These are phyloP conservation scores for Aphis craccivora DNA, from an alignment of 1,140 invertebrate genomes.

Conservation along the genomic window DNA sequence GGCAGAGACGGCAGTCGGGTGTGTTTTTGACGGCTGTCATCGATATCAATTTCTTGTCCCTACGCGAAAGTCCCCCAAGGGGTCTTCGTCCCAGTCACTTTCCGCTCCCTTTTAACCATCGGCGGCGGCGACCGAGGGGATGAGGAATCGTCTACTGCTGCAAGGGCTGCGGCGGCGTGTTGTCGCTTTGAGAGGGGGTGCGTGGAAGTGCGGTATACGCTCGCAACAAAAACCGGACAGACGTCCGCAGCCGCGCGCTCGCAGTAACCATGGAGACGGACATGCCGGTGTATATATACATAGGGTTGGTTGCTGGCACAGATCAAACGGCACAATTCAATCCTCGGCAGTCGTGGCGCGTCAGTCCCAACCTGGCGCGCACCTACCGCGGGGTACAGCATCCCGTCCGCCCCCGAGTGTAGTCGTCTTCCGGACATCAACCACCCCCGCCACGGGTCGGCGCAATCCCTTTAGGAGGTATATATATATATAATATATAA, in stretches of 20 bases:
- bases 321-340: conserved; percentile 46
- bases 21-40: conserved; percentile 57
- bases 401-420: not conserved
- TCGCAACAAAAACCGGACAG: conserved; percentile 46
- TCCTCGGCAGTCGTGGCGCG: not conserved
- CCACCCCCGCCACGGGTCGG: too few relatives aligned
- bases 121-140: not conserved
- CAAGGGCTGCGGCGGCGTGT: not conserved
- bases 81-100: not conserved
- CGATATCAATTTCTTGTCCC: conserved; percentile 56
- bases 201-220: not conserved
- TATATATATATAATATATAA: not conserved
- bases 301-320: conserved; percentile 32
- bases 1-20: not conserved
- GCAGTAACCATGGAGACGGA: conserved; percentile 45
- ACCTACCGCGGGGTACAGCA: not conserved
- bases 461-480: not conserved
- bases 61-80: conserved; percentile 16
- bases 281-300: conserved; percentile 17
- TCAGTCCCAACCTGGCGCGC: not conserved
- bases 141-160: not conserved
- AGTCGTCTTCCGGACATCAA: not conserved
- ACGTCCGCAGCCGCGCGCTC: conserved; percentile 8
- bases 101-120: not conserved
- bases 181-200: not conserved